A percentile compares a stretch with the other conserved stretches of the same genome.
phyloP scores from a whole-genome alignment of 2,113 vertebrate genomes.

The Loxodonta africana region DNA sequence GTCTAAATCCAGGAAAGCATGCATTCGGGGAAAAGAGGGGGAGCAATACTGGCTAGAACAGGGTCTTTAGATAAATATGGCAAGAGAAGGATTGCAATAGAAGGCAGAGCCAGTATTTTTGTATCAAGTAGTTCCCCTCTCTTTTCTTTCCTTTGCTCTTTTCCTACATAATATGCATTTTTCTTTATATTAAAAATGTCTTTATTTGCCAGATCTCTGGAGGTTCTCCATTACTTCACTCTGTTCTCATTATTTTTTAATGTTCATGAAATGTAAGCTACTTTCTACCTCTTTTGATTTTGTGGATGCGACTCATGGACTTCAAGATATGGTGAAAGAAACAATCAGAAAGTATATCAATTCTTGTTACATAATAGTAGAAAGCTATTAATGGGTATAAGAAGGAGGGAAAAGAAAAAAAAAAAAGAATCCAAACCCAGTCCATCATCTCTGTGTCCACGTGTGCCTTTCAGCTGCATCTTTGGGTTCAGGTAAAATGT shows the following conservation, averaged over 20 bases:
- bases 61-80: background rate
- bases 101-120: conserved; percentile 15
- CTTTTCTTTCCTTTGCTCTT: background rate
- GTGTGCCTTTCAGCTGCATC: background rate
- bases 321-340: background rate
- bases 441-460: background rate
- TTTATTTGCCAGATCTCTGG: conserved; percentile 41
- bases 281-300: background rate
- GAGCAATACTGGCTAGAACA: background rate
- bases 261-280: conserved; percentile 41
- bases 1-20: conserved; percentile 30
- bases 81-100: background rate
- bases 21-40: background rate
- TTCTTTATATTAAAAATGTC: conserved; percentile 52
- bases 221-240: conserved; percentile 1
- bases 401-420: background rate
- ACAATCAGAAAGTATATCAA: background rate
- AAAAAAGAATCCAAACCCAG: background rate
- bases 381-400: background rate
- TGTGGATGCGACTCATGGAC: background rate
- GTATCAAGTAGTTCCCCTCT: conserved; percentile 14
- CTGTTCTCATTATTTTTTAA: conserved; percentile 64
- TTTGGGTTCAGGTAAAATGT: background rate
- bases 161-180: background rate
- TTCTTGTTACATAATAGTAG: background rate